Base-by-base conservation (phyloP, 2,797 vertebrate species). In the Naso thynnoides region DNA sequence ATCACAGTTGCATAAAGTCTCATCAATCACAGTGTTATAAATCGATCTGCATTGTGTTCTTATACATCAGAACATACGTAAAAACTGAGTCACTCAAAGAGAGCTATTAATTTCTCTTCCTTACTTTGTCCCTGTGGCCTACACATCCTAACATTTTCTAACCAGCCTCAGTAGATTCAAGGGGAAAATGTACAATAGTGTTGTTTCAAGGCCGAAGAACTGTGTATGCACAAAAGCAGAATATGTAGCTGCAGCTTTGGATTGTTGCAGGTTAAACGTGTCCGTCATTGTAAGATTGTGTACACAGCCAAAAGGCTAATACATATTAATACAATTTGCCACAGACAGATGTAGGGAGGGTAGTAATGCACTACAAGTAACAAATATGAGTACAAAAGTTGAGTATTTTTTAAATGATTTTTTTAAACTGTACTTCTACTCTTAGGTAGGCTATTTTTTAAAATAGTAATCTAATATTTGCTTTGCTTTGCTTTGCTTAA, bases 191-290 rank as follows among this genome's bases (percentile, higher is more conserved):
- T 26, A 83, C 41, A 61, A 61, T 27, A 15, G n/a, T 62, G 42
- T 53, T 5, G 13, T 68, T 80, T 78, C 71, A 82, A 87, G 76
- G 81, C 74, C 72, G 31, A 66, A 74, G 24, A 45, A 57, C 14
- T 31, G 44, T 48, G 23, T 10, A n/a, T 0, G 11, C 29, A 54
- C 55, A 63, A 67, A 63, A 49, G 13, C 61, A 61, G 24, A 54
- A 39, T 39, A 70, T 67, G 15, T 13, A 38, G 44, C 6, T 0
- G 13, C 53, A 70, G 56, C 38, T 49, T 79, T 62, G 59, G 23
- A 63, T 68, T 31, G n/a, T 57, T 14, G 10, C 49, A 66, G 54
- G 57, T 68, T 65, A 42, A 47, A 60, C 29, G 52, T 47, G 77
- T 53, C 64, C 52, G 41, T 61, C 55, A 55, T 38, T 48, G 24